These are phyloP conservation scores for Calonectris borealis DNA, from an alignment of 2,113 vertebrate genomes.

Conservation along the genomic window DNA sequence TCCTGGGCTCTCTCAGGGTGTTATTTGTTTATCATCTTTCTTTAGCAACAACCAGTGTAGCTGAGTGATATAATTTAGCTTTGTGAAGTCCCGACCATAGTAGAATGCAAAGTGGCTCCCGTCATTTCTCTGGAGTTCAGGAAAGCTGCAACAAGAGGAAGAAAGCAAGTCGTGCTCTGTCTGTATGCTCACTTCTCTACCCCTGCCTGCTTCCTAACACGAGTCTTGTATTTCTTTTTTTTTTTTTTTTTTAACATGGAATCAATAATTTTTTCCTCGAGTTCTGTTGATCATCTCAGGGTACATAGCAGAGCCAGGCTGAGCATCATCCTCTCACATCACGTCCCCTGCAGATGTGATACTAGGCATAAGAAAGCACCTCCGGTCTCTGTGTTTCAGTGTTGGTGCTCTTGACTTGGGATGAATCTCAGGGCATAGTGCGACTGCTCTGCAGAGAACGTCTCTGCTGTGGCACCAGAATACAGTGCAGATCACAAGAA, in stretches of 20 bases:
- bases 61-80: slow-evolving; percentile 22
- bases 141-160: background rate
- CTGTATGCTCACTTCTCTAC: background rate
- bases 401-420: background rate
- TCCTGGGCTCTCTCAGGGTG: slow-evolving; percentile 7
- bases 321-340: background rate
- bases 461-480: background rate
- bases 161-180: background rate
- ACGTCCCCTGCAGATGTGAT: background rate
- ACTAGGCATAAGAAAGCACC: background rate
- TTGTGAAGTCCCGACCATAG: background rate
- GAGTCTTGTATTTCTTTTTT: background rate
- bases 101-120: slow-evolving; percentile 29
- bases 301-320: background rate
- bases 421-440: background rate
- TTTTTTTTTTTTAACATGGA: background rate
- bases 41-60: background rate
- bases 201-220: background rate
- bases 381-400: background rate
- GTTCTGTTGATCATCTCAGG: background rate
- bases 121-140: background rate
- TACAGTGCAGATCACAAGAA: background rate
- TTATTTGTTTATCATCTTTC: slow-evolving; percentile 37
- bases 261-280: background rate
- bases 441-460: background rate